Evolutionary conservation across 2,888 invertebrate species (phyloP), one percentile per base, ranked within the genome.

Genomic region (Sussaba pulchella): DNA sequence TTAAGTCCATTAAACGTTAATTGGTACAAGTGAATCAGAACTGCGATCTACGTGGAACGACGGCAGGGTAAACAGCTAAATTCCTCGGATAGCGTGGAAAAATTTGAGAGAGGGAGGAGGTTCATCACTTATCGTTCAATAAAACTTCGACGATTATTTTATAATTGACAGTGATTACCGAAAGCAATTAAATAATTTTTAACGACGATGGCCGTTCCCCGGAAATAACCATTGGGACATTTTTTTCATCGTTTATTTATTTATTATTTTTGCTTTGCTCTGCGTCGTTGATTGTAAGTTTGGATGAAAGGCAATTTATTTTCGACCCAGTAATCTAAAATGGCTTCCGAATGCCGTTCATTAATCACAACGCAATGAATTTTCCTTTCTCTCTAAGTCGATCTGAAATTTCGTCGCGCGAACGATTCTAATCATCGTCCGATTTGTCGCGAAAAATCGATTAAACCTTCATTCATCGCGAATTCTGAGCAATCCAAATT

Each of bases 1-100:
- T 67, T 57, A 69, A 43, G 72, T 83, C 77, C 85, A 80, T 83
- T 83, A 74, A 85, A 85, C 83, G 83, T 82, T 77, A 77, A 41
- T 2, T 43, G 81, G 69, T 81, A 77, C 78, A 83, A 69, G 50
- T 81, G 69, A 73, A 86, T 80, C 74, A 70, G 83, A 85, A 84
- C 81, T 82, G 75, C 78, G 77, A 74, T 74, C 78, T 69, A 54
- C 63, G 41, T 63, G 72, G 59, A 72, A 59, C 67, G 19, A 50
- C 82, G 52, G 67, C 47, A 36, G 78, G 78, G 75, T 50, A 78
- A 84, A 75, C 75, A 72, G 80, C 83, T 83, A 82, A 78, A 83
- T 61, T 71, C 72, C 50, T 19, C 67, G 69, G 77, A 41, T 61
- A 74, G 74, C 70, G 31, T 72, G 76, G 74, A 69, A 43, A 47